Conservation (phyloP, 35 echinoderm and acorn worm species). For the Heliocidaris erythrogramma region DNA sequence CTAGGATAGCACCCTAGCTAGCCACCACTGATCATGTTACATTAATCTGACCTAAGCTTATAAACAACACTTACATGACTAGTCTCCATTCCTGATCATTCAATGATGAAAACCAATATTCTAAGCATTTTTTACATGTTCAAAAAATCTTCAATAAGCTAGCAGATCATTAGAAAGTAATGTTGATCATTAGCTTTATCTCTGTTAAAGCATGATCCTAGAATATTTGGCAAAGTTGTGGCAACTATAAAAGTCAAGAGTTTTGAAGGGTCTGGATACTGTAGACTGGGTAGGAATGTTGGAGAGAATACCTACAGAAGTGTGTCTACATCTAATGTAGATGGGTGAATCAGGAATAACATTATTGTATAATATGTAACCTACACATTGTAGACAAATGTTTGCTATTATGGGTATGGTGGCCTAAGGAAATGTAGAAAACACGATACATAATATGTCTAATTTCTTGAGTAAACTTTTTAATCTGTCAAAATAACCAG, state of each 20-base stretch:
- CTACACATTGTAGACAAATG: not conserved
- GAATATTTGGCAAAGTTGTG: no score
- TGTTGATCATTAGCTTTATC: no score
- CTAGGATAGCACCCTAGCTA: not conserved
- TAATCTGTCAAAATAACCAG: not conserved
- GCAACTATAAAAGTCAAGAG: no score
- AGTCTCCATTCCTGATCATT: not conserved
- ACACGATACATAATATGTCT: no score
- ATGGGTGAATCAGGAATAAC: not conserved
- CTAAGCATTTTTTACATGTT: no score
- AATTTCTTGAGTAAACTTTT: not conserved
- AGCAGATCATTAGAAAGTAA: no score
- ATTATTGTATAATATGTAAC: not conserved
- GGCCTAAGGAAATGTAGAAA: no score
- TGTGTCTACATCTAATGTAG: not conserved
- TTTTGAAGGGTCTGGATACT: not conserved
- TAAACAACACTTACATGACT: not conserved
- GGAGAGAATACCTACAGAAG: not conserved
- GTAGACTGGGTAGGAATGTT: not conserved
- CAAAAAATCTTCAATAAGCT: no score
- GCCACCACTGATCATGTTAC: not conserved
- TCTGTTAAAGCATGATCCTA: no score
- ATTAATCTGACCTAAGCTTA: not conserved
- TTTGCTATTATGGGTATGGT: not conserved
- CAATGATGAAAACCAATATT: not conserved